Conservation (phyloP, 1,140 invertebrate genomes). For the Eciton burchellii region DNA sequence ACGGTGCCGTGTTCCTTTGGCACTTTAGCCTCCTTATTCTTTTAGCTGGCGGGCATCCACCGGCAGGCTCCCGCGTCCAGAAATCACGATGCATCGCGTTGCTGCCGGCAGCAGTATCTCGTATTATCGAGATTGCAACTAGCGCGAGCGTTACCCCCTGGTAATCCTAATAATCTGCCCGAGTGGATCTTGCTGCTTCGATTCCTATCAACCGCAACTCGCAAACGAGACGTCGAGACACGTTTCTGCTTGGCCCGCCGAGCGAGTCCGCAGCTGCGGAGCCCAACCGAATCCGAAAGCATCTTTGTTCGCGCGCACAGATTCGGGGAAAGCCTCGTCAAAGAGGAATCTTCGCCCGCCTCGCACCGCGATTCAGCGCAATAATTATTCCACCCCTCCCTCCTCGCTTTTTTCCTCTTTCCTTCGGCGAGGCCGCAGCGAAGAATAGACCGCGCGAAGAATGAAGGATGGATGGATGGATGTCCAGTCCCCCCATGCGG, state of each 20-base stretch:
- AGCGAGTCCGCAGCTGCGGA: no score
- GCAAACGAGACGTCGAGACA: constrained; percentile 45
- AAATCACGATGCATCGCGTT: constrained; percentile 69
- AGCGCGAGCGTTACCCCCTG: constrained; percentile 59
- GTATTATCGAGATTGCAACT: constrained; percentile 74
- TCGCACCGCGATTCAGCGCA: no score
- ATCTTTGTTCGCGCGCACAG: no score
- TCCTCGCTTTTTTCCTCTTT: constrained; percentile 48
- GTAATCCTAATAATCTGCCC: constrained; percentile 59
- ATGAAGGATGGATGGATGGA: constrained; percentile 71
- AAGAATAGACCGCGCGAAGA: constrained; percentile 70
- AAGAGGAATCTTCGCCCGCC: no score
- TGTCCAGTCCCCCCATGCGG: constrained; percentile 56
- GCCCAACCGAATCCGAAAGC: no score
- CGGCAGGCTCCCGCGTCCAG: constrained; percentile 70
- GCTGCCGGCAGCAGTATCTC: constrained; percentile 60
- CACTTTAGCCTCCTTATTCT: constrained; percentile 73
- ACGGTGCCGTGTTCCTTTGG: constrained; percentile 73
- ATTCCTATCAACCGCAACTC: constrained; percentile 9
- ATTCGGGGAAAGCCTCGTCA: no score
- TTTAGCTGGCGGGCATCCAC: constrained; percentile 68
- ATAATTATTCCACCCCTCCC: constrained; percentile 47
- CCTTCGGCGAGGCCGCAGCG: constrained; percentile 44
- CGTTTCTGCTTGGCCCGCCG: no score
- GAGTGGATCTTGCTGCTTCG: constrained; percentile 24